Evolutionary conservation across 2,113 vertebrate genomes (phyloP), one percentile per base, ranked within the genome.

Genomic region (Ophiodon elongatus): DNA sequence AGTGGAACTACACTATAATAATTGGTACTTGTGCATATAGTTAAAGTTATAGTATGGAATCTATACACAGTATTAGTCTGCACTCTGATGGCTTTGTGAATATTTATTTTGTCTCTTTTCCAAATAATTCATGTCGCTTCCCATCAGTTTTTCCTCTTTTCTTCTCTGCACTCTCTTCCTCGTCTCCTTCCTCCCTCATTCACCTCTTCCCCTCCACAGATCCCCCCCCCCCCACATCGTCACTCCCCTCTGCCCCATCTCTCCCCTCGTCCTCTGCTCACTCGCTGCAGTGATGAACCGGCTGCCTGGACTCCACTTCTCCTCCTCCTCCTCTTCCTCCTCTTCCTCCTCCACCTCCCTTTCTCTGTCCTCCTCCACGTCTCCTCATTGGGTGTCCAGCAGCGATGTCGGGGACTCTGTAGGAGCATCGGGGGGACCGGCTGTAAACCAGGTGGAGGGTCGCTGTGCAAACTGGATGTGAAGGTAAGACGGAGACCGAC

Each of bases 251-350:
- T 80, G 64, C 52, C 69, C 84, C 85, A 56, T 75, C 29, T 73
- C 84, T 79, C 76, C 76, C 27, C 60, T 67, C 71, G 71, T 75
- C 29, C 80, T 82, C 68, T 14, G 27, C 79, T 93, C 85, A 82
- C 78, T 92, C 39, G 17, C 39, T 79, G 90, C 83, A 93, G 91
- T 89, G 89, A 94, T 94, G 94, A 63, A 70, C 85, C 23, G 37
- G 73, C 89, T 68, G 82, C 80, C 63, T 78, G 88, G 79, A 86
- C 77, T 83, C 79, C 79, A 62, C 82, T 66, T 45, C 83, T 92
- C 84, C 66, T 90, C 73, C 62, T 87, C 67, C 57, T 85, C 76
- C 19, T 87, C 67, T 23, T 76, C 73, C 45, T 70, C 82, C 52
- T 89, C 76, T 43, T 84, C 68, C 64, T 57, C 25, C 25, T 54